Evolutionary conservation across 2,888 invertebrate species (phyloP).

Genomic region (Sicus ferrugineus): DNA sequence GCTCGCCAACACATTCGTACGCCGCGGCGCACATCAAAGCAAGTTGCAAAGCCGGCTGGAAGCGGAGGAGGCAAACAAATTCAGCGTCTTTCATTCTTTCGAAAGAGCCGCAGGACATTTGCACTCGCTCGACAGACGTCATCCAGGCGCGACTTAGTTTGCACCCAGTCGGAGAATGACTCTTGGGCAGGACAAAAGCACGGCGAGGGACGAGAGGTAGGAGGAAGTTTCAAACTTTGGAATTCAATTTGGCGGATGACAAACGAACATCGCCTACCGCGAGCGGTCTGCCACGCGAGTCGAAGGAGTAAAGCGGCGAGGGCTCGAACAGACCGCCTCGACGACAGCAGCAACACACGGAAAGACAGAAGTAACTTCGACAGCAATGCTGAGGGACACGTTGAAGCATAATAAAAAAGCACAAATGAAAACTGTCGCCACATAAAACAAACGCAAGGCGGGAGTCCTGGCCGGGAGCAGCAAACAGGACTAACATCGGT

Average conservation of each 20-base stretch:
- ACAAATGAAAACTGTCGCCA: slow-evolving; percentile 23
- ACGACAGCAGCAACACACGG: neutral
- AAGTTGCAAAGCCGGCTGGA: neutral
- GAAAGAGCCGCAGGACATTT: slow-evolving; percentile 30
- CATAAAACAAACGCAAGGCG: slow-evolving; percentile 19
- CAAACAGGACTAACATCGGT: neutral
- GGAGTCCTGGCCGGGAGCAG: neutral
- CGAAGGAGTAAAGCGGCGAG: slow-evolving; percentile 6
- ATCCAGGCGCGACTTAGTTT: slow-evolving; percentile 10
- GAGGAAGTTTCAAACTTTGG: slow-evolving; percentile 28
- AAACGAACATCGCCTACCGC: neutral
- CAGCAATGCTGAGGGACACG: neutral
- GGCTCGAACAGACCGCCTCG: neutral
- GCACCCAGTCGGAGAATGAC: too few species aligned
- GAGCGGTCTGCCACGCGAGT: slow-evolving; percentile 3
- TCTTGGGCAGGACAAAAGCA: slow-evolving; percentile 4
- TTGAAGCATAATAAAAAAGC: slow-evolving; percentile 6
- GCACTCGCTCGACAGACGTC: slow-evolving; percentile 24
- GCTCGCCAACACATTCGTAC: neutral
- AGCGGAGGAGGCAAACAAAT: slow-evolving; percentile 15
- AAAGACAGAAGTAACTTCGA: slow-evolving; percentile 5
- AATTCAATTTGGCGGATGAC: slow-evolving; percentile 36
- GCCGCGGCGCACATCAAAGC: too few species aligned
- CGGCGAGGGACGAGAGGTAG: neutral
- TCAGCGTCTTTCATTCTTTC: slow-evolving; percentile 25